These are phyloP conservation scores for Zaprionus inermis DNA, from an alignment of 1,140 invertebrate species.

Conservation along the genomic window DNA sequence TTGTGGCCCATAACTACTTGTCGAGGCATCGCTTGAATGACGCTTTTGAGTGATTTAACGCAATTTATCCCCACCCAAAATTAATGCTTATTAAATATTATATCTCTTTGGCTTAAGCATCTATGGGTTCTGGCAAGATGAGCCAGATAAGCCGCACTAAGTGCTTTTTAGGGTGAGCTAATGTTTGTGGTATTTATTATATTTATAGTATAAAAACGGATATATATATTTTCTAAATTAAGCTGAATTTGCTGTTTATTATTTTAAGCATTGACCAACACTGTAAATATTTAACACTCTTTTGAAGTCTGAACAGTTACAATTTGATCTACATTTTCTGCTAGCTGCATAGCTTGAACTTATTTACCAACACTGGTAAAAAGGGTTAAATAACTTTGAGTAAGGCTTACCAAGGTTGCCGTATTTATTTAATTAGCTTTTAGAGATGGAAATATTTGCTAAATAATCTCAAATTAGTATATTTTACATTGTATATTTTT, in stretches of 20 bases:
- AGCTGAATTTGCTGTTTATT: too few relatives aligned
- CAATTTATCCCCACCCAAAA: conserved; percentile 28
- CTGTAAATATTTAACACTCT: not conserved
- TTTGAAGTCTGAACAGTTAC: too few relatives aligned
- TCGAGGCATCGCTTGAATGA: conserved; percentile 21
- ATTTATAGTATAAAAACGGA: too few relatives aligned
- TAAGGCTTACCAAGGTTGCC: too few relatives aligned
- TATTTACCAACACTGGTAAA: too few relatives aligned
- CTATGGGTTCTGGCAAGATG: conserved; percentile 3
- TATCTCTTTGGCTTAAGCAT: conserved; percentile 10
- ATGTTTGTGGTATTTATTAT: not conserved
- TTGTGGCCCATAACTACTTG: conserved; percentile 30
- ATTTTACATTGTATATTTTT: not conserved
- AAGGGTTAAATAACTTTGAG: too few relatives aligned
- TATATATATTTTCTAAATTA: too few relatives aligned
- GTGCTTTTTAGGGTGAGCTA: conserved; percentile 3
- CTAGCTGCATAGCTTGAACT: too few relatives aligned
- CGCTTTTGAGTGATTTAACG: conserved; percentile 39
- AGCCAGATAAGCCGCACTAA: conserved; percentile 19
- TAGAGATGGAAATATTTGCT: too few relatives aligned
- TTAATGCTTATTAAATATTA: conserved; percentile 40
- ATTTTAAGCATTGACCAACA: not conserved
- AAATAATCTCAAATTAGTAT: not conserved
- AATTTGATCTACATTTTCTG: too few relatives aligned
- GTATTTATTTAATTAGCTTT: too few relatives aligned